Base-by-base conservation (phyloP, 2,113 vertebrate genomes). In the Leiothrix lutea region DNA sequence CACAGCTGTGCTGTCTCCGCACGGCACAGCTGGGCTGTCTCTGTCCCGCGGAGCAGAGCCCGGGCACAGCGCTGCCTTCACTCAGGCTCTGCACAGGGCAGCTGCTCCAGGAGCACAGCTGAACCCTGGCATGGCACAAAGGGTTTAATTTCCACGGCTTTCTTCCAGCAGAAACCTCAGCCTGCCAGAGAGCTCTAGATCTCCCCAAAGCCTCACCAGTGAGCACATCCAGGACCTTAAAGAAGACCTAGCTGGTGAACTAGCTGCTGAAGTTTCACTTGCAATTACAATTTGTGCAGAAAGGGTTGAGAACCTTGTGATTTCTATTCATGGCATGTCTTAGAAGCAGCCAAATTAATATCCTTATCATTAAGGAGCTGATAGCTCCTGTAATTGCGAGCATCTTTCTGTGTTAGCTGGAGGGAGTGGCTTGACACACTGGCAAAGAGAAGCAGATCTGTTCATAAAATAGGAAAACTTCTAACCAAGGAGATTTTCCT, bases 321-420 rank as follows among this genome's bases (percentile, higher is more conserved):
- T 97, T 95, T 95, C 79, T 86, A 95, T 84, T 92, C 86, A 65
- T 15, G 71, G 56, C 69, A 28, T 47, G 48, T 71, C 60, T 95
- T 86, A 71, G 79, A 92, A 94, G n/a, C 45, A 67, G 36, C n/a
- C 75, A 95, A 82, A 92, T 94, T 95, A 93, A 95, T 96, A 95
- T 75, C 86, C 75, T 94, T 86, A 84, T 88, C 71, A 88, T 92
- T 90, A 94, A 92, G 64, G 66, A 80, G 80, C 72, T 88, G 88
- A 93, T 88, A 87, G 80, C 72, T 96, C 66, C 89, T 50, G 13
- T 90, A 95, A 95, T 90, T 78, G 20, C 57, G 57, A 78, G 56
- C 66, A 82, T 94, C 48, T 57, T 70, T 79, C 71, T 86, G 48
- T 71, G 70, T 65, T 91, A 88, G 87, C 75, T 81, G 62, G 74